These are phyloP conservation scores for Leptopilina syphax DNA, from an alignment of 2,888 invertebrate species.

Conservation along the genomic window DNA sequence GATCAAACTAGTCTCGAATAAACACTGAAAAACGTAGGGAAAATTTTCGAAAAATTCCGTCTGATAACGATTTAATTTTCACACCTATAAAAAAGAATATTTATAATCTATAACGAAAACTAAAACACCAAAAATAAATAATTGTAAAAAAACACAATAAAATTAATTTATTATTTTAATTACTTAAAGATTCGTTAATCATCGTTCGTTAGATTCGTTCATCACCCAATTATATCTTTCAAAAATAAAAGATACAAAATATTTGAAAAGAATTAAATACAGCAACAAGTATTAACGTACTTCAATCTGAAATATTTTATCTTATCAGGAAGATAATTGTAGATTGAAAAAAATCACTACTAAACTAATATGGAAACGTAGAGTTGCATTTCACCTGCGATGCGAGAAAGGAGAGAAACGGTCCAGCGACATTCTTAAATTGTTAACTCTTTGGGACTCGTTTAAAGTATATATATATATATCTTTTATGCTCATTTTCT, in stretches of 20 bases:
- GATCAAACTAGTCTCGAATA: slow-evolving; percentile 10
- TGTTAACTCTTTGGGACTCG: neutral
- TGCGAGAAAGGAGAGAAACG: slow-evolving; percentile 62
- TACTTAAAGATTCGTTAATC: too few relatives aligned
- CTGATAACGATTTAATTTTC: too few relatives aligned
- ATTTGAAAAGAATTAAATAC: too few relatives aligned
- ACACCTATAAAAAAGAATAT: too few relatives aligned
- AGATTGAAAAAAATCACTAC: slow-evolving; percentile 55
- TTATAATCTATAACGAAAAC: neutral
- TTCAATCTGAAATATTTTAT: neutral
- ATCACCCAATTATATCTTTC: too few relatives aligned
- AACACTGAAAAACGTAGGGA: neutral
- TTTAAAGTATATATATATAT: neutral
- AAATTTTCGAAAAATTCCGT: neutral
- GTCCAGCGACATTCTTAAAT: slow-evolving; percentile 36
- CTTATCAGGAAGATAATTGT: slow-evolving; percentile 36
- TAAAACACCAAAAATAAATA: too few relatives aligned
- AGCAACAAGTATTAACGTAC: too few relatives aligned
- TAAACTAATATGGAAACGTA: neutral
- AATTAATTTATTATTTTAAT: too few relatives aligned
- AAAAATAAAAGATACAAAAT: too few relatives aligned
- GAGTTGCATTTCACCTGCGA: slow-evolving; percentile 53
- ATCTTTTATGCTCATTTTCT: slow-evolving; percentile 16
- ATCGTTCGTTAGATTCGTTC: too few relatives aligned
- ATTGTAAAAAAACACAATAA: too few relatives aligned